phyloP scores from a whole-genome alignment of 2,888 invertebrate genomes.

The Papilio elwesi region DNA sequence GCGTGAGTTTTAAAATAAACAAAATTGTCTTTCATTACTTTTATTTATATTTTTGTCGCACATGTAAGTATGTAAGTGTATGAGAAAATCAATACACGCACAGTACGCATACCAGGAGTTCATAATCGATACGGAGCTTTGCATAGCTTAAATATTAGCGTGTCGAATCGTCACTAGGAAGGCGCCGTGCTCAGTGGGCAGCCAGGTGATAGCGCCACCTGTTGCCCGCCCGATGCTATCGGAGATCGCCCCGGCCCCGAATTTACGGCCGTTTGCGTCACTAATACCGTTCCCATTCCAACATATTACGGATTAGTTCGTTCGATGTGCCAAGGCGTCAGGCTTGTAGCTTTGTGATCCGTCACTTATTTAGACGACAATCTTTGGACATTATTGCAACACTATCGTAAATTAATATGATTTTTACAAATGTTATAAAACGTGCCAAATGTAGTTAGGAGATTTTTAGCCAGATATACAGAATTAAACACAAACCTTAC shows the following conservation, averaged over 20 bases:
- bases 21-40: neutral
- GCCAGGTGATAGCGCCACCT: constrained; percentile 35
- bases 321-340: no score
- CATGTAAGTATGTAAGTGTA: neutral
- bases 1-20: no score
- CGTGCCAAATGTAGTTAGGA: no score
- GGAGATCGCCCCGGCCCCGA: constrained; percentile 29
- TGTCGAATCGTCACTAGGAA: neutral
- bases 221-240: constrained; percentile 31
- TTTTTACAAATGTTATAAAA: no score
- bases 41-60: neutral
- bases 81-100: neutral
- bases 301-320: neutral
- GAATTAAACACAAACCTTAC: no score
- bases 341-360: no score
- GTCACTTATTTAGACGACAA: no score
- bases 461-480: no score
- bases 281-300: neutral
- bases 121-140: constrained; percentile 19
- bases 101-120: constrained; percentile 28
- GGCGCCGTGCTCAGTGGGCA: constrained; percentile 13
- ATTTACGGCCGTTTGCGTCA: constrained; percentile 32
- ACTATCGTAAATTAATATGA: no score
- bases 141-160: constrained; percentile 15
- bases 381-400: no score